phyloP scores from a whole-genome alignment of 2,888 invertebrate species.

The Melanchra persicariae region DNA sequence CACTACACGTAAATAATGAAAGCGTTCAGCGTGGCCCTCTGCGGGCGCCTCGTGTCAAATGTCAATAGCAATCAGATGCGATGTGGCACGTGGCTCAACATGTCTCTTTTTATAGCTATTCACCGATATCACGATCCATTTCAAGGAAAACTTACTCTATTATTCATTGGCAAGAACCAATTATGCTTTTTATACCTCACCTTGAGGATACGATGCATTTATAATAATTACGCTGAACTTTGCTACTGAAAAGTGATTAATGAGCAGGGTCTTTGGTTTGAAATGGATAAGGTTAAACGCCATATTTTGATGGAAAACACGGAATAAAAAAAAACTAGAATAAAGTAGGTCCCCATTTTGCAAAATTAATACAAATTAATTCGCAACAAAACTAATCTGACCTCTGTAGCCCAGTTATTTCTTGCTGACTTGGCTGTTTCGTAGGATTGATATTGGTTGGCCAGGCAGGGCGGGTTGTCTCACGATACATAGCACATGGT shows the following conservation, averaged over 20 bases:
- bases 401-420: constrained; percentile 45
- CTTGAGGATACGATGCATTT: constrained; percentile 22
- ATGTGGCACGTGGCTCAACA: constrained; percentile 63
- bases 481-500: constrained; percentile 34
- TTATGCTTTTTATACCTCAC: constrained; percentile 42
- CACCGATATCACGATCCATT: constrained; percentile 51
- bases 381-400: too few species aligned
- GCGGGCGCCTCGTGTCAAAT: constrained; percentile 76
- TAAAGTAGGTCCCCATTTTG: constrained; percentile 20
- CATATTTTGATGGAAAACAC: background rate
- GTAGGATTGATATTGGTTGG: constrained; percentile 39
- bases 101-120: constrained; percentile 64
- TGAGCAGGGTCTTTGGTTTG: background rate
- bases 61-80: constrained; percentile 78
- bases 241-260: constrained; percentile 12
- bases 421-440: constrained; percentile 31
- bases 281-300: background rate
- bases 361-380: constrained; percentile 33
- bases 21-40: constrained; percentile 74
- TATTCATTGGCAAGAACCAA: constrained; percentile 33
- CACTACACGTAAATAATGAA: constrained; percentile 86
- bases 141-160: constrained; percentile 54
- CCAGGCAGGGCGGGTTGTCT: constrained; percentile 31
- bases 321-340: background rate
- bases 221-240: constrained; percentile 26